phyloP scores from a whole-genome alignment of 2,797 vertebrate genomes.

The Loriculus beryllinus region DNA sequence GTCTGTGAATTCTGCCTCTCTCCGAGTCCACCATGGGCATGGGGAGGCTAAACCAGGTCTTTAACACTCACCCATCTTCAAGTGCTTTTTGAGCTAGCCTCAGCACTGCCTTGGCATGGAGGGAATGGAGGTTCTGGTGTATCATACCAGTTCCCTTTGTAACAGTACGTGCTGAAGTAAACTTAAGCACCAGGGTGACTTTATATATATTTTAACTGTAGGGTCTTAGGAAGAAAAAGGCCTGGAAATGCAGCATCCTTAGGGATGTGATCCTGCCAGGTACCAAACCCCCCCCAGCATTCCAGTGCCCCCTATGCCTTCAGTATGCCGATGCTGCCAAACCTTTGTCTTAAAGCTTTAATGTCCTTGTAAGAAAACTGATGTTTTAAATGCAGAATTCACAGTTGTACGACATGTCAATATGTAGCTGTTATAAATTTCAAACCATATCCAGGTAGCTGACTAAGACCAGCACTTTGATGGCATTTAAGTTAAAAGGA shows the following conservation, averaged over 20 bases:
- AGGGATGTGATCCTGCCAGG: background rate
- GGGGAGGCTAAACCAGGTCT: background rate
- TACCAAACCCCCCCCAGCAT: background rate
- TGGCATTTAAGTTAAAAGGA: constrained; percentile 4
- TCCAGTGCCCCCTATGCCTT: background rate
- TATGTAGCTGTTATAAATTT: background rate
- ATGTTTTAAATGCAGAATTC: background rate
- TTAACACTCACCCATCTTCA: background rate
- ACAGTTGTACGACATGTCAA: background rate
- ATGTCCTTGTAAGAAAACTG: background rate
- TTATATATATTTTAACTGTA: background rate
- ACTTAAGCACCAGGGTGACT: background rate
- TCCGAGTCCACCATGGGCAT: background rate
- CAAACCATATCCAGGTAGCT: background rate
- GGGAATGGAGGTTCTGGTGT: background rate
- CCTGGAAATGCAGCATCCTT: background rate
- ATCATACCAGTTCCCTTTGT: background rate
- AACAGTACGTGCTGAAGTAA: background rate
- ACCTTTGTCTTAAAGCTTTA: background rate
- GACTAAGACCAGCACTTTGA: background rate
- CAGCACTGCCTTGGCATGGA: background rate
- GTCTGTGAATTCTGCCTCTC: background rate
- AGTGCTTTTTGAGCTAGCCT: background rate
- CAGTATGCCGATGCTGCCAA: background rate
- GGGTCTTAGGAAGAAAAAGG: background rate